Evolutionary conservation across 2,797 vertebrate genomes (phyloP), one percentile per base, ranked within the genome.

Genomic region (Graptemys geographica): DNA sequence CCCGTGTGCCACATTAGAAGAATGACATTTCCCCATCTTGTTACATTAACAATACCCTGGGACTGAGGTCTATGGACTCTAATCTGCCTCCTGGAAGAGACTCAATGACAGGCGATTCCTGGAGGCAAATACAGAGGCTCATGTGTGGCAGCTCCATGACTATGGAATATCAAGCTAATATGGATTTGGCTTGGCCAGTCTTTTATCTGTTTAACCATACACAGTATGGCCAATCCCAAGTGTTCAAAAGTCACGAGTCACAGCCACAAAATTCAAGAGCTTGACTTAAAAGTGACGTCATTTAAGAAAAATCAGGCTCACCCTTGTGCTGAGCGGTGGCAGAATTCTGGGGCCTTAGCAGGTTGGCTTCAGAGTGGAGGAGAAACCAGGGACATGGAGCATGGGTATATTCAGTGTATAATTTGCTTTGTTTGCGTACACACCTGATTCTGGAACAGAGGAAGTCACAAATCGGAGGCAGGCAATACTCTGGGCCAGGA

Each of bases 101-200:
- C 11, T 41, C 4, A 0, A 1, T 2, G 49, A 1, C 52, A 69
- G 62, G 69, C 79, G 27, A 11, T 12, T 16, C 72, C 84, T 76
- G 7, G 52, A 78, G 74, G 86, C 53, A 6, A 59, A 1, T n/a
- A 13, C 1, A 57, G 37, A 57, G 1, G 19, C 57, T 83, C 65
- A 2, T 44, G n/a, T 44, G 37, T 2, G 0, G 0, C 16, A 3
- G 37, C 27, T 51, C 37, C 83, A 62, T 83, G 53, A 69, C 80
- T 37, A 56, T 16, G 47, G 3, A 0, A 44, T 27, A 37, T 44
- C 27, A 72, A 57, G 3, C 80, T 78, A 31, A 31, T 0, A 0
- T 1, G 12, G 51, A 41, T 1, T 16, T 86, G 44, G 31, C 3
- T 21, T 31, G 11, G n/a, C 16, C 19, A 19, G 1, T 13, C 1